These are phyloP conservation scores for Archegozetes longisetosus DNA, from an alignment of 1,140 invertebrate species.

Conservation along the genomic window DNA sequence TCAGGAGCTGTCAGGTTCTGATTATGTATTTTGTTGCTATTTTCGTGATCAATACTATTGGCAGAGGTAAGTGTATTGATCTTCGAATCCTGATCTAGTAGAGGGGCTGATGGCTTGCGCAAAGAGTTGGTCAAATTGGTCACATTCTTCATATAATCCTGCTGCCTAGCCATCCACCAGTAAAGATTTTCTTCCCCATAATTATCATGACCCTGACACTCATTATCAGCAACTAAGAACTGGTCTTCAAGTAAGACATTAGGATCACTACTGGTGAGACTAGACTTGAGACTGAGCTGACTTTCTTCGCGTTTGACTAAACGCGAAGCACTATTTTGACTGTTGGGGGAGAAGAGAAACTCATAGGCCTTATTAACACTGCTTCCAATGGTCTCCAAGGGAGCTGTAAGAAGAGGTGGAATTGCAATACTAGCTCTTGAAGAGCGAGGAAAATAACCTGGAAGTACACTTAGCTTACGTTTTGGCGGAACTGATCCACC, in stretches of 20 bases:
- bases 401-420: conserved; percentile 34
- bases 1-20: not conserved
- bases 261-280: conserved; percentile 27
- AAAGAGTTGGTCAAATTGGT: conserved; percentile 10
- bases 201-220: conserved; percentile 21
- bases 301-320: conserved; percentile 47
- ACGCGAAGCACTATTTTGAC: conserved; percentile 11
- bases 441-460: conserved; percentile 29
- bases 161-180: conserved; percentile 87
- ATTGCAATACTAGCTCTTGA: conserved; percentile 56
- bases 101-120: not conserved
- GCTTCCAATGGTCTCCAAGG: conserved; percentile 20
- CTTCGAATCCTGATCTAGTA: not conserved
- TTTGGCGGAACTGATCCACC: not conserved
- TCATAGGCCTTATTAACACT: conserved; percentile 11
- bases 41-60: not conserved
- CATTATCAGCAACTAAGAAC: not conserved
- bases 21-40: not conserved
- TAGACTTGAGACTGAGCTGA: conserved; percentile 42
- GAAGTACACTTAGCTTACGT: not conserved
- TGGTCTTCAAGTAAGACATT: not conserved
- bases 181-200: conserved; percentile 59
- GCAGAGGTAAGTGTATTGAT: conserved; percentile 3
- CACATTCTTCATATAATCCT: conserved; percentile 36
- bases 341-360: conserved; percentile 3